A percentile compares a stretch with the other conserved stretches of the same genome.
phyloP scores from a whole-genome alignment of 2,797 vertebrate genomes.

The Oophaga sylvatica region DNA sequence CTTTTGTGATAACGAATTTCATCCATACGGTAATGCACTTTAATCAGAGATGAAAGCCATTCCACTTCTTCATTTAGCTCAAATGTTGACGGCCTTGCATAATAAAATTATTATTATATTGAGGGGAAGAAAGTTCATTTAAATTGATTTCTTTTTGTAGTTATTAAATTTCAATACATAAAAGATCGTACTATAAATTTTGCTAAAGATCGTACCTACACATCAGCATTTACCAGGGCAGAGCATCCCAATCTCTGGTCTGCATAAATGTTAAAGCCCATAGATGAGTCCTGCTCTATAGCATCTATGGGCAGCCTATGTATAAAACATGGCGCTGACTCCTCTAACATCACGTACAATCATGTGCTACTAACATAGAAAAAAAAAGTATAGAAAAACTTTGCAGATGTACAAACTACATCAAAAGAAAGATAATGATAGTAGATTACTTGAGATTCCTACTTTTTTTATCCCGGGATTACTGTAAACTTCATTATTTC shows the following conservation, averaged over 20 bases:
- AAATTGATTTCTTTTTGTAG: not conserved
- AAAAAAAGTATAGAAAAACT: no score
- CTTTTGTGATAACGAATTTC: slow-evolving; percentile 58
- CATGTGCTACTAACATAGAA: no score
- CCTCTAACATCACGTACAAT: not conserved
- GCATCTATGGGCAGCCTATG: not conserved
- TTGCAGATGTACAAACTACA: no score
- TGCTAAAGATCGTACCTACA: not conserved
- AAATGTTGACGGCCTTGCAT: slow-evolving; percentile 47
- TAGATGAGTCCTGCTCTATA: not conserved
- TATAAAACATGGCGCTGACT: not conserved
- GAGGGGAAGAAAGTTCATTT: not conserved
- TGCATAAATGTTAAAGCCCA: not conserved
- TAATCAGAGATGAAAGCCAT: slow-evolving; percentile 23
- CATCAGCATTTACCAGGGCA: not conserved
- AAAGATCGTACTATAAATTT: not conserved
- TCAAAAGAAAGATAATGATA: no score
- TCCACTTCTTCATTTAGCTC: slow-evolving; percentile 60
- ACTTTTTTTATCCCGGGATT: not conserved
- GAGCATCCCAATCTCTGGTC: not conserved
- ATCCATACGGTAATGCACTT: slow-evolving; percentile 52
- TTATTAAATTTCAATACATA: not conserved
- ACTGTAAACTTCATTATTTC: not conserved
- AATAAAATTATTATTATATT: not conserved
- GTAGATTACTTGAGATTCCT: not conserved